Evolutionary conservation across 2,113 vertebrate genomes (phyloP).

Genomic region (Oophaga pumilio): DNA sequence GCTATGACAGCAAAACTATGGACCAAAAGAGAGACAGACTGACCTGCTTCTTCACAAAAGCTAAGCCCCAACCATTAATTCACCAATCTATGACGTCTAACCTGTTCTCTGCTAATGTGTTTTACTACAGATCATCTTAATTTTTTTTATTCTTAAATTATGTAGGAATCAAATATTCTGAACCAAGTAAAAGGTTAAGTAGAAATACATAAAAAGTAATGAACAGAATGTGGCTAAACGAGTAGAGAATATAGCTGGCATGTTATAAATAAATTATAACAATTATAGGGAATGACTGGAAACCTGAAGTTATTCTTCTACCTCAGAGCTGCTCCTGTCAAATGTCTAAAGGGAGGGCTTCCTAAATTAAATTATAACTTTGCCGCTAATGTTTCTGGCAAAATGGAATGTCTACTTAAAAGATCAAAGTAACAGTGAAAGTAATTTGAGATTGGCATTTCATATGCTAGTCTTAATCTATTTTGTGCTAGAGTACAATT

Average conservation of each 20-base stretch:
- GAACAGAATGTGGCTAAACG: neutral
- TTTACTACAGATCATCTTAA: neutral
- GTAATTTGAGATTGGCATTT: no score
- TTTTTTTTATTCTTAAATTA: neutral
- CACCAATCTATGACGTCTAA: neutral
- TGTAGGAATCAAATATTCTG: neutral
- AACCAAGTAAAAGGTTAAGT: constrained; percentile 1
- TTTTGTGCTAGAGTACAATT: no score
- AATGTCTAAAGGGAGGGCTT: neutral
- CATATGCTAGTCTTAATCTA: no score
- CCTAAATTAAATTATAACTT: neutral
- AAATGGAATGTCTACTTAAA: neutral
- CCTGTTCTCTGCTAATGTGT: neutral
- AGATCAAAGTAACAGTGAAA: neutral
- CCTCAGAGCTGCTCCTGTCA: neutral
- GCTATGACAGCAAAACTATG: neutral
- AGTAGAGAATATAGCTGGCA: neutral
- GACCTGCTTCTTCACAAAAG: neutral
- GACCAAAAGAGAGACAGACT: neutral
- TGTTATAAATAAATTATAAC: constrained; percentile 4
- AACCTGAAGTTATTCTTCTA: neutral
- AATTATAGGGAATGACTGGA: constrained; percentile 14
- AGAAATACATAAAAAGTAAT: neutral
- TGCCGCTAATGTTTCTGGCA: neutral
- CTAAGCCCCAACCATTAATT: neutral